Evolutionary conservation across 2,797 vertebrate genomes (phyloP).

Genomic region (Acanthurus tractus): DNA sequence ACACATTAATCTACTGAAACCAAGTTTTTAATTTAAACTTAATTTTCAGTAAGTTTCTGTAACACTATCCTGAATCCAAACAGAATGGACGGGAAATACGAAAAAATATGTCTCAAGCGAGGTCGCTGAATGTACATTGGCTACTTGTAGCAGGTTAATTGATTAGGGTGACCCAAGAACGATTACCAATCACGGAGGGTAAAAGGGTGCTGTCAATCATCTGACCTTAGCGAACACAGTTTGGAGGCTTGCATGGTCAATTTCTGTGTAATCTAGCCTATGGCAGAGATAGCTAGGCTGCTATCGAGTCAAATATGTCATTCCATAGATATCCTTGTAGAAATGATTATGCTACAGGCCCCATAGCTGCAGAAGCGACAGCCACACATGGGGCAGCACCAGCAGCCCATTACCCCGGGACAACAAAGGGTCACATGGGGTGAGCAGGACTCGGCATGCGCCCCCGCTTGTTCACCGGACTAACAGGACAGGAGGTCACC

Average conservation of each 20-base stretch:
- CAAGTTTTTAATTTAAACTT: constrained; percentile 13
- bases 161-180: constrained; percentile 77
- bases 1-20: constrained; percentile 3
- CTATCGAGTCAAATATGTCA: constrained; percentile 62
- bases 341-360: constrained; percentile 68
- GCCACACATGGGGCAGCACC: constrained; percentile 65
- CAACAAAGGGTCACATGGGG: constrained; percentile 88
- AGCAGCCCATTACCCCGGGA: constrained; percentile 89
- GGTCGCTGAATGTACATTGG: constrained; percentile 57
- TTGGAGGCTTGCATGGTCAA: constrained; percentile 67
- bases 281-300: constrained; percentile 53
- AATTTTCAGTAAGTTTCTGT: constrained; percentile 14
- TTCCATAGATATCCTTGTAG: constrained; percentile 69
- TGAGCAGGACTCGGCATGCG: constrained; percentile 89
- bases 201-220: constrained; percentile 81
- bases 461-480: constrained; percentile 62
- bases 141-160: constrained; percentile 75
- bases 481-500: constrained; percentile 86
- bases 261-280: constrained; percentile 77
- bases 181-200: constrained; percentile 79
- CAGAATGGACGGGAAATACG: constrained; percentile 20
- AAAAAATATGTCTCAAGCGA: constrained; percentile 45
- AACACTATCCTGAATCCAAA: constrained; percentile 34
- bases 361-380: constrained; percentile 58
- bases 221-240: constrained; percentile 59